phyloP scores from a whole-genome alignment of 2,888 invertebrate species.

The Tachina lurida region DNA sequence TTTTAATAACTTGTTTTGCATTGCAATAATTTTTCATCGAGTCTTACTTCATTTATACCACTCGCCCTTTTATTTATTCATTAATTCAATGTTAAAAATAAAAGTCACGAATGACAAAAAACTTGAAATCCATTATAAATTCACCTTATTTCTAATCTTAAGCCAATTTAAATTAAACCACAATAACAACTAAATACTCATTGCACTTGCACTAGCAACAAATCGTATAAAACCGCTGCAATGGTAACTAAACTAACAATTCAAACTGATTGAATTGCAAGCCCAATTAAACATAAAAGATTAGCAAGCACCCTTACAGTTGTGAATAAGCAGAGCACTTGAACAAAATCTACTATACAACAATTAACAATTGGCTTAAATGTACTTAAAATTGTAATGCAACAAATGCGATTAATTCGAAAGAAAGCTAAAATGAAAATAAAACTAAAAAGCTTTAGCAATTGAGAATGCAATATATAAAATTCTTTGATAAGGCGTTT shows the following conservation, averaged over 20 bases:
- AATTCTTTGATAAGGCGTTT: background rate
- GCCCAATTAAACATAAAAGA: conserved; percentile 32
- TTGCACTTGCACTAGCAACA: background rate
- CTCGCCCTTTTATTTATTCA: too few species aligned
- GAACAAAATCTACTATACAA: background rate
- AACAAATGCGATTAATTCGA: background rate
- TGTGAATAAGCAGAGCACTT: background rate
- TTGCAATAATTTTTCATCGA: too few species aligned
- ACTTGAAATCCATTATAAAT: too few species aligned
- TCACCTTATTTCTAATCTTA: background rate
- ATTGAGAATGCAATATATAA: background rate
- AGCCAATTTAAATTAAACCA: background rate
- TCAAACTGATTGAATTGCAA: conserved; percentile 40
- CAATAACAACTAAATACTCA: background rate
- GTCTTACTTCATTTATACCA: too few species aligned
- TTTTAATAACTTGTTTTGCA: too few species aligned
- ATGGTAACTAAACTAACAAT: background rate
- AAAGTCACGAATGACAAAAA: too few species aligned
- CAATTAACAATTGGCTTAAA: conserved; percentile 15
- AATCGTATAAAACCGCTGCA: background rate
- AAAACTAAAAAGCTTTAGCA: background rate
- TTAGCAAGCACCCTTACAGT: conserved; percentile 16
- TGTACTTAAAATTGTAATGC: conserved; percentile 3
- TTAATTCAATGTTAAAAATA: too few species aligned
- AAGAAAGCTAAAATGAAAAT: background rate